phyloP scores from a whole-genome alignment of 2,797 vertebrate species.

The Cuniculus paca region DNA sequence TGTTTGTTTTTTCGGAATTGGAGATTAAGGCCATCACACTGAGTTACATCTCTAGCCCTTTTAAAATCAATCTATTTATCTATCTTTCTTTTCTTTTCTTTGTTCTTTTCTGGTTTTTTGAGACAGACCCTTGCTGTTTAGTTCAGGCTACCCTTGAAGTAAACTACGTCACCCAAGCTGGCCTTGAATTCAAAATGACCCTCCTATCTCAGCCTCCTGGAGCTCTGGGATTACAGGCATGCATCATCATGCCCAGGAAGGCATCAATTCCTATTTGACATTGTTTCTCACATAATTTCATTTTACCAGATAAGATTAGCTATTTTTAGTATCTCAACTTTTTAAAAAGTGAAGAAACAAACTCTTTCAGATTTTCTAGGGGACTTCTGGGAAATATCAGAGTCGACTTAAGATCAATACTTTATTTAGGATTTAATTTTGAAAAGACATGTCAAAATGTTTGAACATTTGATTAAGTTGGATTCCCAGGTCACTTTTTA shows the following conservation, averaged over 20 bases:
- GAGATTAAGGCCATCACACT: not conserved
- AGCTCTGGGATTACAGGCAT: not conserved
- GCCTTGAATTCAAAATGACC: not conserved
- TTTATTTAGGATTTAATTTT: conserved; percentile 9
- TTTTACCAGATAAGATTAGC: not conserved
- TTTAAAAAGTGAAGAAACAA: conserved; percentile 29
- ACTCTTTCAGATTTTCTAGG: not conserved
- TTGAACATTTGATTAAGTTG: not conserved
- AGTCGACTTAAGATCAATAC: not conserved
- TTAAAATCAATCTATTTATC: too few relatives aligned
- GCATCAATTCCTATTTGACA: not conserved
- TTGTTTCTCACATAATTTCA: not conserved
- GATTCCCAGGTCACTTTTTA: not conserved
- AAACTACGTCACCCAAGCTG: too few relatives aligned
- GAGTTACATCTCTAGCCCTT: not conserved
- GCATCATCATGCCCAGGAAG: not conserved
- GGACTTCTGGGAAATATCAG: not conserved
- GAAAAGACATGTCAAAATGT: not conserved
- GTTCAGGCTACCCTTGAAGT: too few relatives aligned
- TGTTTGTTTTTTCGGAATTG: not conserved
- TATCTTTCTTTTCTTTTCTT: too few relatives aligned
- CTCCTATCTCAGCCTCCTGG: not conserved
- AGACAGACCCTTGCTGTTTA: too few relatives aligned
- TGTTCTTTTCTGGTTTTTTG: too few relatives aligned
- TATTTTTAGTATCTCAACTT: conserved; percentile 12